phyloP scores from a whole-genome alignment of 2,113 vertebrate species.

The Gallinago undulata region DNA sequence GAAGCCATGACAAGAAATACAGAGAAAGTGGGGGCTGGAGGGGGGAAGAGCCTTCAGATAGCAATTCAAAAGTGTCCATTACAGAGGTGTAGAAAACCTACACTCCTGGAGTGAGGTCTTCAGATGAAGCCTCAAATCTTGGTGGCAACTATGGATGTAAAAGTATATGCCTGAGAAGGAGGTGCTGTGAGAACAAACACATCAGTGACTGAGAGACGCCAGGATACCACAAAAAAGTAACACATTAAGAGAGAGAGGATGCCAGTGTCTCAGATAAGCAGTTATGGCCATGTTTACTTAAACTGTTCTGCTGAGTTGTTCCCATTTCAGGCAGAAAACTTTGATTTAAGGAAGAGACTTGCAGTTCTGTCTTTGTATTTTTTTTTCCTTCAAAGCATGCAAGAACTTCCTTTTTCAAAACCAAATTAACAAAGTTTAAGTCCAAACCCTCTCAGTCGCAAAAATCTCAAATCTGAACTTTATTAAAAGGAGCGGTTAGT shows the following conservation, averaged over 20 bases:
- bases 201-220: neutral
- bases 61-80: neutral
- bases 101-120: neutral
- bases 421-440: constrained; percentile 60
- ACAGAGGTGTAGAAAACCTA: neutral
- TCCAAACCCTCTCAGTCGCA: constrained; percentile 50
- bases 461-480: constrained; percentile 59
- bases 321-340: constrained; percentile 69
- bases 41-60: neutral
- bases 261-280: constrained; percentile 45
- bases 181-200: constrained; percentile 16
- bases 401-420: constrained; percentile 68
- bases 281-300: constrained; percentile 63
- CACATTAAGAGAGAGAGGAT: constrained; percentile 3
- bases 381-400: constrained; percentile 65
- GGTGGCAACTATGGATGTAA: neutral
- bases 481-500: constrained; percentile 41
- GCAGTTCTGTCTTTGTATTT: constrained; percentile 62
- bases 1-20: neutral
- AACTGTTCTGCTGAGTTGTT: constrained; percentile 70
- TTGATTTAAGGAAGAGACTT: constrained; percentile 73
- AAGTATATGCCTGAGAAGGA: neutral
- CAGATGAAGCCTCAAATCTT: neutral
- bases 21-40: neutral
- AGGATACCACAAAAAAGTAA: constrained; percentile 28